phyloP scores from a whole-genome alignment of 2,113 vertebrate species.

The Suncus etruscus region DNA sequence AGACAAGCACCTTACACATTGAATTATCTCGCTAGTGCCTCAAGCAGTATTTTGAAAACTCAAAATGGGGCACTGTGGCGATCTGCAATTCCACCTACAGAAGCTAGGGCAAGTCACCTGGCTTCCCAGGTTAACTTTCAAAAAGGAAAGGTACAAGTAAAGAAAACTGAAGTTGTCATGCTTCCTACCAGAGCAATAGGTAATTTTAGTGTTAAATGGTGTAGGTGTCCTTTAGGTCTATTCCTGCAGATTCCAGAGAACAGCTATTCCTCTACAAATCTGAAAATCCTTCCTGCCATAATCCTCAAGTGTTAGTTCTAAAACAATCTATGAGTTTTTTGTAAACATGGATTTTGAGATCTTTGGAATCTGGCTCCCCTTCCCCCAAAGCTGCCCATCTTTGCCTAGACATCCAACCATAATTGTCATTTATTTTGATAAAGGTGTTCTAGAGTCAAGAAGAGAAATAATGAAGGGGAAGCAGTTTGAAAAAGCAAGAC shows the following conservation, averaged over 20 bases:
- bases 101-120: background rate
- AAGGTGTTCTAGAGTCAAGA: background rate
- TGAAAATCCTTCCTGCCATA: conserved; percentile 18
- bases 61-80: conserved; percentile 11
- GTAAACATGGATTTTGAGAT: conserved; percentile 30
- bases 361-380: background rate
- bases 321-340: background rate
- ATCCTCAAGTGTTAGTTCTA: background rate
- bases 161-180: background rate
- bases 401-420: background rate
- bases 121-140: background rate
- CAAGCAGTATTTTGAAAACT: background rate
- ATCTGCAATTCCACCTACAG: background rate
- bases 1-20: too few species aligned
- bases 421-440: background rate
- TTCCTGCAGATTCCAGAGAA: background rate
- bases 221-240: background rate
- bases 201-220: too few species aligned
- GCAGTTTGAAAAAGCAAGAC: background rate
- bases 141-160: background rate
- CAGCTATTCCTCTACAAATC: background rate
- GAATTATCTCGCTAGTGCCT: too few species aligned
- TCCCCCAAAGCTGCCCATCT: background rate
- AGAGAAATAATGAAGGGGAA: background rate
- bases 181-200: background rate